Base-by-base conservation (phyloP, 1,140 invertebrate species). In the Ceratina australensis region DNA sequence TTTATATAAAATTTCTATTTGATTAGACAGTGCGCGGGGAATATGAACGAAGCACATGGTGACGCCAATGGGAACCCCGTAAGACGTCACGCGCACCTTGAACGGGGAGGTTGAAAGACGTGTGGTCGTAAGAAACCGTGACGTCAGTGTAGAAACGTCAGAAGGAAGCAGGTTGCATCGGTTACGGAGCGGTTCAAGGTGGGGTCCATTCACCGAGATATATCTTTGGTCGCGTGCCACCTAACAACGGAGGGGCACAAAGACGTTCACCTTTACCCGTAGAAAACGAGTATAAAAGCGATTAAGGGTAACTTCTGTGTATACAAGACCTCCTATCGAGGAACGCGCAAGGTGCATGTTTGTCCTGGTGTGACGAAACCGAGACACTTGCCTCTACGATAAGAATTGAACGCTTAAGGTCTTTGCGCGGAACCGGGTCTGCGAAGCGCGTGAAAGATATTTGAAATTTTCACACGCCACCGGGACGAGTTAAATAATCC, bases 101-200 rank as follows among this genome's bases (percentile, higher is more conserved):
- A 64, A 13, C 81, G 56, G 15, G 52, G 12, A 3, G 69, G 61
- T 74, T 84, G 60, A 13, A 85, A 81, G 82, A 81, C 60, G 56
- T 18, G 64, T 64, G 72, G 72, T 54, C 15, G 63, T 72, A 73
- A 85, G 79, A 10, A 72, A 67, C 4, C 12, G 78, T 88, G 86
- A 88, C 86, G 84, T 87, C 80, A 87, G 16, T n/a, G 42, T 54
- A 28, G 7, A 69, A n/a, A 80, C 82, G 79, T 85, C 83, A 85
- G 26, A 71, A 79, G 61, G 63, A 69, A 72, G 54, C 83, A 85
- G 83, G 83, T 85, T 85, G 79, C 24, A 78, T 67, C n/a, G 74
- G 50, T 59, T 67, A 52, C 54, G 4, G n/a, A 13, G 16, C 57
- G n/a, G 18, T 50, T 72, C 61, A 42, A 68, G 72, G 68, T 73